phyloP scores from a whole-genome alignment of 2,113 vertebrate species.

The Uria lomvia region DNA sequence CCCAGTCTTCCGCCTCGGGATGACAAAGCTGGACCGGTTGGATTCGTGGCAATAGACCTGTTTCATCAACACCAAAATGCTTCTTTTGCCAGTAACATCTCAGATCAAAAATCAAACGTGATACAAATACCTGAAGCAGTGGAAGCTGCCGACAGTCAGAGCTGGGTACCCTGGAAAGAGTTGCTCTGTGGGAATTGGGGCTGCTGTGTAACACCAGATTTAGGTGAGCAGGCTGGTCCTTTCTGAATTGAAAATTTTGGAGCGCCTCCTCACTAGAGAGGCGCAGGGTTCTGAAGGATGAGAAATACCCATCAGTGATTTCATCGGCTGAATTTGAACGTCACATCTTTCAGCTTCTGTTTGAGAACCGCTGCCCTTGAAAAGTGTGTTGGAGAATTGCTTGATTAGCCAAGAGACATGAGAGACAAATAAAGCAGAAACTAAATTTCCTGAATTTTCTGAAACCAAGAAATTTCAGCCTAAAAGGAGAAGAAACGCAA shows the following conservation, averaged over 20 bases:
- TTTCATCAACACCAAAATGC: not conserved
- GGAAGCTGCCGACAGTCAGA: not conserved
- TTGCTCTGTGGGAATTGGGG: not conserved
- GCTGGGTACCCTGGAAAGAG: not conserved
- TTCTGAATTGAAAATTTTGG: not conserved
- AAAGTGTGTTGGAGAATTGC: not conserved
- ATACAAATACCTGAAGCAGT: not conserved
- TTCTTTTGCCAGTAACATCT: not conserved
- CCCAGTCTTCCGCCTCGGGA: not conserved
- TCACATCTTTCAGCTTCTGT: not conserved
- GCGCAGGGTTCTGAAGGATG: not conserved
- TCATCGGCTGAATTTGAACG: not conserved
- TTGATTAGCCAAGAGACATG: not conserved
- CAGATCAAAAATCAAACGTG: not conserved
- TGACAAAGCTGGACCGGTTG: not conserved
- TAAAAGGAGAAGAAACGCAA: not conserved
- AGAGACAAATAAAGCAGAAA: not conserved
- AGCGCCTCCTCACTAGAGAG: not conserved
- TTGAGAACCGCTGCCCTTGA: not conserved
- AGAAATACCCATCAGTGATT: not conserved
- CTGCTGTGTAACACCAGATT: not conserved
- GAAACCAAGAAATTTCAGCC: not conserved
- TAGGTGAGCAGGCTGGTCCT: not conserved
- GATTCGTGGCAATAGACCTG: not conserved
- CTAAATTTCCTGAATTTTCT: not conserved